Evolutionary conservation across 2,888 invertebrate species (phyloP), one percentile per base, ranked within the genome.

Genomic region (Netelia fuscicornis): DNA sequence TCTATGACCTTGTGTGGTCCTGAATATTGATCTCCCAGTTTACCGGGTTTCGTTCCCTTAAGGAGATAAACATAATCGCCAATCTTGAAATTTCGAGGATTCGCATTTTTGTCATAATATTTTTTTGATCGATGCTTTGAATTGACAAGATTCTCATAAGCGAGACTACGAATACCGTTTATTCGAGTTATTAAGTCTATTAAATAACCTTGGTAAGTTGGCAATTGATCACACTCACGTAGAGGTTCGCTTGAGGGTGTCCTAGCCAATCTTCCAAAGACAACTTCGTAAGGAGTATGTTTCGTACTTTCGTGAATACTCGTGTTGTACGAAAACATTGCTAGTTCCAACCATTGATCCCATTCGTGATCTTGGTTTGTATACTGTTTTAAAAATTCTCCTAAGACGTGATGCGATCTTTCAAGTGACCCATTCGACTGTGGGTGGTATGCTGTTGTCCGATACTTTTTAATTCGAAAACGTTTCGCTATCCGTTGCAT

Each of bases 161-260:
- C 25, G 25, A 25, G 25, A 25, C 25, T 25, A 25, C 25, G 25
- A 25, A 25, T 25, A 25, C 17, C 25, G 25, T 25, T 25, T 25
- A 25, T 25, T 25, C 25, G 25, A 25, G 25, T 2, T 25, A 25
- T 25, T 25, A 25, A 25, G 1, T 20, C 86, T 79, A 0, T 20
- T 23, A 87, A 2, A 64, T 87, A 87, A 23, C 72, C 74, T 6
- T 65, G 11, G 20, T 86, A 87, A 2, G 82, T 81, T 8, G 68
- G 78, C 6, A 68, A 44, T 2, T 42, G 3, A 13, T 17, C 23
- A 8, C 67, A 44, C 1, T 44, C 60, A 0, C 37, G 54, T 1
- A 71, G 37, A 20, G 71, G 71, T 10, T 71, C 71, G n/a, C 71
- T 56, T 83, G 79, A 56, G 6, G 54, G 13, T 11, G 17, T 56